Evolutionary conservation across 2,797 vertebrate genomes (phyloP).

Genomic region (Acrocephalus scirpaceus): DNA sequence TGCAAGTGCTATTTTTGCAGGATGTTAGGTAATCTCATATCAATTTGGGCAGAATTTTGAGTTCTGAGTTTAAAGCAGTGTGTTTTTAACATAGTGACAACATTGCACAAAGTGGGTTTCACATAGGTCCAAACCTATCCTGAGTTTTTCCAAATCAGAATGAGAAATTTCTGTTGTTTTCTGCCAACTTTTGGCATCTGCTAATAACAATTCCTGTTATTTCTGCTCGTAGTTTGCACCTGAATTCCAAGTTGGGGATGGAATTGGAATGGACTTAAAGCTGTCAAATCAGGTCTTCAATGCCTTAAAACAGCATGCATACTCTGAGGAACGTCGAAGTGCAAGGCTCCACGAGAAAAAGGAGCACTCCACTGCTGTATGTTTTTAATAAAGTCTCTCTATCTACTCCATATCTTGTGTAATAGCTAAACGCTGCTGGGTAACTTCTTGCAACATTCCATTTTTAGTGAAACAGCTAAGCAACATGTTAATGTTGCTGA

Average conservation of each 20-base stretch:
- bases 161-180: not conserved
- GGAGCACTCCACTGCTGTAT: constrained; percentile 94
- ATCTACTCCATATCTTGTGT: not conserved
- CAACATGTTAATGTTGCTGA: not conserved
- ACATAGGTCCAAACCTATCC: not conserved
- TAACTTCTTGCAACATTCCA: not conserved
- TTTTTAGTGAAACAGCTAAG: not conserved
- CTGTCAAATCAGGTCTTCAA: constrained; percentile 97
- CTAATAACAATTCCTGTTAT: not conserved
- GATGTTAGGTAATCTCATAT: not conserved
- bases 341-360: constrained; percentile 95
- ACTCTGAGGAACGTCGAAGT: constrained; percentile 91
- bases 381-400: constrained; percentile 39
- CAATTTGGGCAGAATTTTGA: not conserved
- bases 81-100: not conserved
- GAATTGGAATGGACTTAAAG: constrained; percentile 95
- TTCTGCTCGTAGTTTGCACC: constrained; percentile 87
- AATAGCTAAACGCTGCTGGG: not conserved
- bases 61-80: not conserved
- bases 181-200: not conserved
- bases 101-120: not conserved
- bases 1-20: not conserved
- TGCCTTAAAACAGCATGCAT: constrained; percentile 92
- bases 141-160: not conserved
- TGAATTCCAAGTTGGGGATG: constrained; percentile 93